Conservation (phyloP, 1,140 invertebrate species). For the Bilobella aurantiaca region DNA sequence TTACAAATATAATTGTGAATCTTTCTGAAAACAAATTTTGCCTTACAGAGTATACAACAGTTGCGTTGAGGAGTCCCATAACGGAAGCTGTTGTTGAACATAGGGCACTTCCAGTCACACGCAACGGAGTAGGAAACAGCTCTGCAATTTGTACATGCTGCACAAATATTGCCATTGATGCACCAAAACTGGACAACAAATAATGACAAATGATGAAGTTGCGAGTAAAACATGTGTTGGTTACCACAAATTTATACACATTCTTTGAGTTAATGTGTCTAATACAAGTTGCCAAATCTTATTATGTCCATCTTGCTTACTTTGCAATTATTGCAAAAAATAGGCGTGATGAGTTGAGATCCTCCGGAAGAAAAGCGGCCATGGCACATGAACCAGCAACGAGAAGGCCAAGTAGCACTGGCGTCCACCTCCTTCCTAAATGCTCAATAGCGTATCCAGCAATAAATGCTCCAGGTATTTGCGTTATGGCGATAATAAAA, state of each 20-base stretch:
- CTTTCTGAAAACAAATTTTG: conserved; percentile 4
- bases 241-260: not conserved
- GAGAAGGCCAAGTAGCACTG: conserved; percentile 14
- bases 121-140: conserved; percentile 55
- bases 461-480: conserved; percentile 43
- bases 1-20: too few species aligned
- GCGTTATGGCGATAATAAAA: conserved; percentile 51
- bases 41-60: conserved; percentile 45
- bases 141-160: conserved; percentile 49
- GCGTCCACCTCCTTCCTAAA: conserved; percentile 29
- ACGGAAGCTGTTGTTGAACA: conserved; percentile 49
- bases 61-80: conserved; percentile 43
- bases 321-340: too few species aligned
- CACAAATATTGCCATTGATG: conserved; percentile 40
- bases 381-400: not conserved
- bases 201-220: too few species aligned
- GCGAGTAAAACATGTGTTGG: not conserved
- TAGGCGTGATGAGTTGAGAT: not conserved
- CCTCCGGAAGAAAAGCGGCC: not conserved
- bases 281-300: not conserved
- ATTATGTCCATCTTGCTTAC: too few species aligned
- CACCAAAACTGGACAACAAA: conserved; percentile 38
- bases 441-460: conserved; percentile 24
- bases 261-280: not conserved
- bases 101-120: conserved; percentile 53